Evolutionary conservation across 2,888 invertebrate species (phyloP), one percentile per base, ranked within the genome.

Genomic region (Catocala sponsa): DNA sequence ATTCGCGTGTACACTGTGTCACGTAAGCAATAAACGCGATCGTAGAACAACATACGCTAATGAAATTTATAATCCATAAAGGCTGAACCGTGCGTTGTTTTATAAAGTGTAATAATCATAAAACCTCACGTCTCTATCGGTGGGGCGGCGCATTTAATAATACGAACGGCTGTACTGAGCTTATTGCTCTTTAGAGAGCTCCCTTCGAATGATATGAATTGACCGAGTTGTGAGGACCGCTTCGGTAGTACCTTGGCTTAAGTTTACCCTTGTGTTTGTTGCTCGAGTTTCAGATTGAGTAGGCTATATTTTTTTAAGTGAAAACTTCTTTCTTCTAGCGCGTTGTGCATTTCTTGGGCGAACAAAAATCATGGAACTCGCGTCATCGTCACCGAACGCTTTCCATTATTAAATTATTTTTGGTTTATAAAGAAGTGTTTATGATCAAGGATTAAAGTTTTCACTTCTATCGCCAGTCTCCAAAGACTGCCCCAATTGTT

Each of bases 101-200:
- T 92, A 91, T 92, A 89, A 91, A 89, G 90, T 90, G 90, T 89
- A 91, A 92, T 93, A 92, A 92, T 91, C 89, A 88, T 94, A 91
- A 92, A 92, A 83, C 83, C 83, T 72, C 65, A 70, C 65, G 66
- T 73, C 66, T 72, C 74, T 72, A 76, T 70, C 63, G 64, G 65
- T 42, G 64, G 70, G 68, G 74, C 61, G 68, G 74, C 72, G 74
- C 74, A 76, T 81, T 79, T 78, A 79, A 76, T 78, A 74, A 74
- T 78, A 65, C 65, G 72, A 60, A 68, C 71, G 75, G 76, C 75
- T 79, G 77, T 78, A 71, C 70, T 59, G 64, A 74, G 66, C 70
- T 67, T 74, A 67, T 56, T 61, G 67, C 67, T 46, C 64, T 65
- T 58, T 47, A 41, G 68, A 69, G 61, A 63, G 47, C 44, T 53